Evolutionary conservation across 2,888 invertebrate genomes (phyloP), one percentile per base, ranked within the genome.

Genomic region (Andrena bicolor): DNA sequence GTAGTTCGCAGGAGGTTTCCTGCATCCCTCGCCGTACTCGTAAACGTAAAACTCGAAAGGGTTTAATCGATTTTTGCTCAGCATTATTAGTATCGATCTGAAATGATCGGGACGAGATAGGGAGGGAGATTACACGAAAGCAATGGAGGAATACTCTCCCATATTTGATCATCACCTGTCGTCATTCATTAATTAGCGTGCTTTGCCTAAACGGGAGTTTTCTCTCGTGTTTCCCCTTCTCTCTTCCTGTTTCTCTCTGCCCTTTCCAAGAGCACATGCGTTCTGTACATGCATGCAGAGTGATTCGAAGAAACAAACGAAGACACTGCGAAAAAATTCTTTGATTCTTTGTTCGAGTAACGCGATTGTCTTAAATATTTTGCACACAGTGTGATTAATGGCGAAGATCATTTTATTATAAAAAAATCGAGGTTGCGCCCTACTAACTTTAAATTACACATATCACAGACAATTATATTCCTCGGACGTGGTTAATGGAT

Each of bases 111-210:
- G 41, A 26, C 28, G 23, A 48, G 13, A 26, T 48, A 64, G n/a
- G 26, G 41, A 6, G 48, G 30, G 35, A 56, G 10, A 41, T 49
- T 69, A 48, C 79, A 71, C 26, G 69, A 53, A 79, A 82, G 69
- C 68, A 69, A 75, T n/a, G 49, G 35, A 23, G 48, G 48, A 60
- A 23, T 56, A 49, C 63, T 70, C 49, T 49, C 58, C 58, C 71
- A 56, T 69, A 74, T 68, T 69, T 64, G 75, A 73, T 66, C 86
- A 70, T 78, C 76, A 65, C 73, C 68, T 66, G 56, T 69, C 80
- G 72, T 56, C 56, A 61, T 60, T 69, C 70, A 60, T 65, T 78
- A 76, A 86, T 86, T 78, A 76, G 68, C 64, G 73, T 60, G 63
- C 41, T 76, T 60, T 74, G 73, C 70, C 75, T 73, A 69, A 65